Conservation (phyloP, 2,888 invertebrate species). For the Thereva nobilitata region DNA sequence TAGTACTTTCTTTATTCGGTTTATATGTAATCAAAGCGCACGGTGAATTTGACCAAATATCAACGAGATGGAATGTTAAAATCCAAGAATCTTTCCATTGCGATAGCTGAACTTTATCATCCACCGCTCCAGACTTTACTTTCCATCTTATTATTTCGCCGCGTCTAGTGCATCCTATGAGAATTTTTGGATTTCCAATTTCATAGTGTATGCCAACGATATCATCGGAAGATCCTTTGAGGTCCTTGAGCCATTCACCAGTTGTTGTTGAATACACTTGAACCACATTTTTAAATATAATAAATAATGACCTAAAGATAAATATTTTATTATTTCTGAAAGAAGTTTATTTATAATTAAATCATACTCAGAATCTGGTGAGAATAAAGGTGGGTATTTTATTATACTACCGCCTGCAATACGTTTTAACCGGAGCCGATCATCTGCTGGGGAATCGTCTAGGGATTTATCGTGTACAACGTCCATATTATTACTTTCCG, state of each 20-base stretch:
- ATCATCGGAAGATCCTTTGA: conserved; percentile 62
- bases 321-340: background rate
- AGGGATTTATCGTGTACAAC: background rate
- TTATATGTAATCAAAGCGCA: conserved; percentile 50
- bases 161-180: conserved; percentile 62
- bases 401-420: conserved; percentile 69
- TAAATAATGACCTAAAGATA: conserved; percentile 63
- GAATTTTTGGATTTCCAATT: conserved; percentile 56
- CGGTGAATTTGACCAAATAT: conserved; percentile 47
- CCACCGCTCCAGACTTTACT: conserved; percentile 64
- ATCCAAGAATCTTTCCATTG: conserved; percentile 24
- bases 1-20: background rate
- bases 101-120: conserved; percentile 41
- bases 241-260: conserved; percentile 65
- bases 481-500: background rate
- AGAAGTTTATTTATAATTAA: conserved; percentile 41
- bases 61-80: conserved; percentile 49
- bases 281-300: conserved; percentile 64
- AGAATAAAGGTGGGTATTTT: conserved; percentile 65
- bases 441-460: conserved; percentile 49
- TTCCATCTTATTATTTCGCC: conserved; percentile 66
- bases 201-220: conserved; percentile 61
- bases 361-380: conserved; percentile 65
- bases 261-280: conserved; percentile 68
- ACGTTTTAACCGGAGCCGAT: conserved; percentile 60